Conservation (phyloP, 2,113 vertebrate species). For the Pelodiscus sinensis region DNA sequence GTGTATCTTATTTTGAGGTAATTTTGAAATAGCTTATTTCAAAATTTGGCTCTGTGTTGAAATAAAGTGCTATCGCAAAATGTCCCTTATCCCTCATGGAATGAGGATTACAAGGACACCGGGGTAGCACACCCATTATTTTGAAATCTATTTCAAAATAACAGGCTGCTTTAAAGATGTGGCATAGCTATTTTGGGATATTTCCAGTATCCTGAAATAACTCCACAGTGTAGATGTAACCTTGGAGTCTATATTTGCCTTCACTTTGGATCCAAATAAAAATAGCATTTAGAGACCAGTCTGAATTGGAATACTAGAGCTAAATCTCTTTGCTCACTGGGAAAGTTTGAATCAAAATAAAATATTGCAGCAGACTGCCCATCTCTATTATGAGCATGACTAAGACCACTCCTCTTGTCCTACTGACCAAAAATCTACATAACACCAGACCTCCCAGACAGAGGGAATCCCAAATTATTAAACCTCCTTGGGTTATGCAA, state of each 20-base stretch:
- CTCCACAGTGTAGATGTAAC: too few species aligned
- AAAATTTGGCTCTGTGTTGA: too few species aligned
- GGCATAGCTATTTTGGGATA: too few species aligned
- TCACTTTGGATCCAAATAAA: neutral
- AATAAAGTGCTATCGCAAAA: too few species aligned
- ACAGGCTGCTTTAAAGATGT: too few species aligned
- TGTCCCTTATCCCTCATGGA: too few species aligned
- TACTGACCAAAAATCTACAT: neutral
- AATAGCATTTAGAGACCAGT: neutral
- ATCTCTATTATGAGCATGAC: neutral
- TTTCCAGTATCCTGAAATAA: too few species aligned
- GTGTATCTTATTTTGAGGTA: too few species aligned
- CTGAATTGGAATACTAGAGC: neutral
- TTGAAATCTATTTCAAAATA: too few species aligned
- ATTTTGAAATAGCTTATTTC: too few species aligned
- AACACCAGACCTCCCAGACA: neutral
- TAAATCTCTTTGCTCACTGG: neutral
- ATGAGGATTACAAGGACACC: too few species aligned
- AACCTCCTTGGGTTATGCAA: accelerated
- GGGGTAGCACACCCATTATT: too few species aligned
- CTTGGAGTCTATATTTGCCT: neutral
- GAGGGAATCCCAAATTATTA: neutral
- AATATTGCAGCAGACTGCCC: neutral
- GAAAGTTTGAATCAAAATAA: neutral
- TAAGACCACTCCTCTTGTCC: neutral